These are phyloP conservation scores for Anastatus disparis DNA, from an alignment of 1,140 invertebrate species.

Conservation along the genomic window DNA sequence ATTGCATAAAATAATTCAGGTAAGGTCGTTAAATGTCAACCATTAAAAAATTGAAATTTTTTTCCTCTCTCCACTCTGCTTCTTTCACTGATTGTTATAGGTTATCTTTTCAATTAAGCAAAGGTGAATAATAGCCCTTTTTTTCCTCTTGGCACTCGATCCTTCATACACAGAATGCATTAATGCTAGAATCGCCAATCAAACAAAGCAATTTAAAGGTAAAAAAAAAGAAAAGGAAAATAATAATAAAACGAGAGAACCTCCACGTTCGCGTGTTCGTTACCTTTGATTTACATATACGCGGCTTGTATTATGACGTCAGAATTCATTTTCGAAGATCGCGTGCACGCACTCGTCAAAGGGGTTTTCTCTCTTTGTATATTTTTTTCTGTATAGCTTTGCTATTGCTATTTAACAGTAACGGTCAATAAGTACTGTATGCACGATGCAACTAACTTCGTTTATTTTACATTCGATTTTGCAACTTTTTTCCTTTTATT, in stretches of 20 bases:
- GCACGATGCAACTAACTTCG: slow-evolving; percentile 31
- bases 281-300: slow-evolving; percentile 65
- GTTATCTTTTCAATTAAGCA: slow-evolving; percentile 35
- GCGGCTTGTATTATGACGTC: slow-evolving; percentile 64
- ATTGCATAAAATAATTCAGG: neutral
- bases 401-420: slow-evolving; percentile 45
- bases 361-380: too few species aligned
- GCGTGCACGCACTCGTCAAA: slow-evolving; percentile 55
- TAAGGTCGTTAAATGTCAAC: slow-evolving; percentile 1
- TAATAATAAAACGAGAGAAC: too few species aligned
- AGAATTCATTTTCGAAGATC: slow-evolving; percentile 53
- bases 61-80: too few species aligned
- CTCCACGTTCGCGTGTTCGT: slow-evolving; percentile 61
- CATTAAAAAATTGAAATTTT: slow-evolving; percentile 35
- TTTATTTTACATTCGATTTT: slow-evolving; percentile 4
- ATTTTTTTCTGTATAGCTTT: slow-evolving; percentile 25
- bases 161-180: slow-evolving; percentile 24
- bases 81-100: slow-evolving; percentile 9
- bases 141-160: slow-evolving; percentile 28
- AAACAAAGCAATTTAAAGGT: slow-evolving; percentile 62
- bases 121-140: slow-evolving; percentile 32
- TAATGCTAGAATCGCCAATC: slow-evolving; percentile 53
- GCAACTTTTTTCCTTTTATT: too few species aligned
- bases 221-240: slow-evolving; percentile 40
- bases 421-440: slow-evolving; percentile 53